Percentiles rank a stretch among this genome's conserved stretches.
Conservation (phyloP, 2,113 vertebrate species). For the Entomyzon cyanotis region DNA sequence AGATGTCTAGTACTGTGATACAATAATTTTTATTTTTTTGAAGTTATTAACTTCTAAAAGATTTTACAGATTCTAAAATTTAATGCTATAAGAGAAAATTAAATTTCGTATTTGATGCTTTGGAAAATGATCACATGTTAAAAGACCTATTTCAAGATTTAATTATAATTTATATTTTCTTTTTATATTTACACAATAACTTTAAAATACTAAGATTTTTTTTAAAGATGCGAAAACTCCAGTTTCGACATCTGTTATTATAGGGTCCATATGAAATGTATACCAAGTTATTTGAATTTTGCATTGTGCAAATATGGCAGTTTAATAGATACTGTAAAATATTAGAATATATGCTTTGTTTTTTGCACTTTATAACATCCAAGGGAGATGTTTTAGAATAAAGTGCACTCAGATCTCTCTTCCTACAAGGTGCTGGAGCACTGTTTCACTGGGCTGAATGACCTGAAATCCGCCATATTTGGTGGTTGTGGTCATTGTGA, state of each 20-base stretch:
- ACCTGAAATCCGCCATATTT: background rate
- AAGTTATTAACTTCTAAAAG: conserved; percentile 10
- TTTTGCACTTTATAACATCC: conserved; percentile 69
- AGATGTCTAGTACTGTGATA: background rate
- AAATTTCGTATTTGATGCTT: conserved; percentile 45
- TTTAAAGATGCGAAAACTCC: conserved; percentile 26
- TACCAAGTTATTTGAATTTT: conserved; percentile 58
- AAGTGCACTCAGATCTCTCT: conserved; percentile 60
- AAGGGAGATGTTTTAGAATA: conserved; percentile 46
- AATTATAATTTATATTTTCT: conserved; percentile 75
- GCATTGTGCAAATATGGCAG: conserved; percentile 53
- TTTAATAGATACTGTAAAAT: conserved; percentile 57
- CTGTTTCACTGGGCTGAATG: conserved; percentile 31
- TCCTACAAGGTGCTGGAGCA: conserved; percentile 54
- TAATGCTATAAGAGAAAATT: conserved; percentile 28
- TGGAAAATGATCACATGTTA: conserved; percentile 46
- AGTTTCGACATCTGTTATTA: background rate
- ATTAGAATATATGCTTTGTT: conserved; percentile 56
- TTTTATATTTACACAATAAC: conserved; percentile 58
- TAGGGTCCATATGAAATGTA: conserved; percentile 45
- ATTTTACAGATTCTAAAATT: conserved; percentile 29
- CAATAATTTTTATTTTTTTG: conserved; percentile 22
- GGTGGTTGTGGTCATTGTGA: conserved; percentile 17
- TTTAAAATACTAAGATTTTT: conserved; percentile 61
- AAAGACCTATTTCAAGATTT: conserved; percentile 53